These are phyloP conservation scores for Nyctereutes procyonoides DNA, from an alignment of 2,113 vertebrate species.

Conservation along the genomic window DNA sequence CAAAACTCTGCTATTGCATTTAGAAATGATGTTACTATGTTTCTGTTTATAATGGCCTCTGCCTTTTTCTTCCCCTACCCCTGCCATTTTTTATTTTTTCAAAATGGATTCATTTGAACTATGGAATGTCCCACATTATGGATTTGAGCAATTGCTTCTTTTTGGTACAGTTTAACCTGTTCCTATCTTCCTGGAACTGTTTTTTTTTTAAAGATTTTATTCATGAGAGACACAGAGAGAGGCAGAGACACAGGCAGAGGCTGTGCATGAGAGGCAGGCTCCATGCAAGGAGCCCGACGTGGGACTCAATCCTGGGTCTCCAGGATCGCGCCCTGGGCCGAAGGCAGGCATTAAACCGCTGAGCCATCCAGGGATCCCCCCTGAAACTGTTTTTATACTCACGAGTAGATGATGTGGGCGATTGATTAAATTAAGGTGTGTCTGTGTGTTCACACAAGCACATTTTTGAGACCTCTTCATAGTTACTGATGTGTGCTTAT, in stretches of 20 bases:
- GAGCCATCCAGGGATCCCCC: no score
- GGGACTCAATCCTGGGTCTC: no score
- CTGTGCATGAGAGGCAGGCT: no score
- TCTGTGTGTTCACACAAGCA: neutral
- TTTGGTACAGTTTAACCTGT: neutral
- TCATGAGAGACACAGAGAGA: no score
- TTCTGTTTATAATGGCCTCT: neutral
- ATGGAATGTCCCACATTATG: neutral
- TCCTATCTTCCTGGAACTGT: neutral
- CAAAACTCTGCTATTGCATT: neutral
- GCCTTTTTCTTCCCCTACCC: neutral
- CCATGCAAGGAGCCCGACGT: no score
- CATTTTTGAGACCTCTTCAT: neutral
- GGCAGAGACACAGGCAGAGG: no score
- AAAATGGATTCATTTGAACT: neutral
- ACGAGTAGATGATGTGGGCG: neutral
- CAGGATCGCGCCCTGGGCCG: no score
- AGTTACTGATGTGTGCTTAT: neutral
- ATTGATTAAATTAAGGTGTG: neutral
- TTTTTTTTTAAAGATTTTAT: neutral
- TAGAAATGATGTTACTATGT: slow-evolving; percentile 26
- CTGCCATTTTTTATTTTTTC: neutral
- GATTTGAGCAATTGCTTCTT: neutral
- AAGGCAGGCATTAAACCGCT: no score
- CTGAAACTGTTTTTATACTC: neutral